Conservation (phyloP, 2,113 vertebrate species). For the Tor tambroides region DNA sequence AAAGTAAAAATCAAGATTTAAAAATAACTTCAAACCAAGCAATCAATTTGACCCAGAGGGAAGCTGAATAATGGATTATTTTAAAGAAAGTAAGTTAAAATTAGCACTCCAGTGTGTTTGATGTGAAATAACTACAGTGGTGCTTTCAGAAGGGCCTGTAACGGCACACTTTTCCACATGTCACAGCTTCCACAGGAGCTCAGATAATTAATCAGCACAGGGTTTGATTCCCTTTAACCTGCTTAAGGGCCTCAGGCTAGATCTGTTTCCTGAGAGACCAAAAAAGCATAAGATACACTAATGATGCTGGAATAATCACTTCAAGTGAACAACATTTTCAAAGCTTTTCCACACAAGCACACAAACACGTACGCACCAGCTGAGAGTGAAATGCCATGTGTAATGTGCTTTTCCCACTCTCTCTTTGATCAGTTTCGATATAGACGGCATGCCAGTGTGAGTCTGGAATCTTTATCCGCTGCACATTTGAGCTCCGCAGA, state of each 20-base stretch:
- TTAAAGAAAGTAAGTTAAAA: conserved; percentile 11
- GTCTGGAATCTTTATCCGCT: not conserved
- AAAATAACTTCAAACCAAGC: not conserved
- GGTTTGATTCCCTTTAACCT: conserved; percentile 36
- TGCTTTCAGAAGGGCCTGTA: not conserved
- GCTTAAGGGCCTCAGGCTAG: not conserved
- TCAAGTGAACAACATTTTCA: conserved; percentile 36
- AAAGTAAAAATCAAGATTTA: not conserved
- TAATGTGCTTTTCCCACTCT: conserved; percentile 12
- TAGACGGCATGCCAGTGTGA: not conserved
- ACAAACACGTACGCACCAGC: not conserved
- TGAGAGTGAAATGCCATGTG: not conserved
- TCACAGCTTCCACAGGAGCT: not conserved
- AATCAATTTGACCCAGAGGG: not conserved
- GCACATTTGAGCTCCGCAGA: conserved; percentile 36
- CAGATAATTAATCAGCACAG: conserved; percentile 32
- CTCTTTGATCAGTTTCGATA: conserved; percentile 44
- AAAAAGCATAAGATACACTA: conserved; percentile 42
- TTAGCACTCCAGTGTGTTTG: not conserved
- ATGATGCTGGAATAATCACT: conserved; percentile 49
- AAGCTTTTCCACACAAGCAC: not conserved
- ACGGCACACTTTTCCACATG: not conserved
- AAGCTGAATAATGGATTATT: not conserved
- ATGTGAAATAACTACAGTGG: not conserved
- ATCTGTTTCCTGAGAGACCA: not conserved